phyloP scores from a whole-genome alignment of 2,797 vertebrate species.

The Ispidina lecontei region DNA sequence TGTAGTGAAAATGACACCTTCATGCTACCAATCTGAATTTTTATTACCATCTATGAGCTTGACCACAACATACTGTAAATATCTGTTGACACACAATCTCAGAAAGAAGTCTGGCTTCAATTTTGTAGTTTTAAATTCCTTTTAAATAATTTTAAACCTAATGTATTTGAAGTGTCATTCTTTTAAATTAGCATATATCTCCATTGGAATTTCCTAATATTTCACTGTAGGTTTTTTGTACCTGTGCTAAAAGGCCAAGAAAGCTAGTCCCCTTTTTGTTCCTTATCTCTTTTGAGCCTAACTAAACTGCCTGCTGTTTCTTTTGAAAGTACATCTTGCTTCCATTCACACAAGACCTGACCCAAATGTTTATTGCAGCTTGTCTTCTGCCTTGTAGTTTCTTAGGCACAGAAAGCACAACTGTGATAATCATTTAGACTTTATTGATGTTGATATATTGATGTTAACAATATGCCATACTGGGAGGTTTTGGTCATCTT shows the following conservation, averaged over 20 bases:
- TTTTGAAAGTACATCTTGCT: background rate
- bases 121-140: background rate
- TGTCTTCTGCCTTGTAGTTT: slow-evolving; percentile 10
- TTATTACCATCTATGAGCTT: background rate
- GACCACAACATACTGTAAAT: background rate
- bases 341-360: slow-evolving; percentile 28
- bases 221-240: background rate
- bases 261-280: background rate
- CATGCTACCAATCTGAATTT: background rate
- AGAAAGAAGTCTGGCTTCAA: background rate
- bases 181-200: background rate
- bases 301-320: slow-evolving; percentile 21
- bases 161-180: background rate
- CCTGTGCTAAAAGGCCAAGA: background rate
- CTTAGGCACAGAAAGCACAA: background rate
- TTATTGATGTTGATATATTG: background rate
- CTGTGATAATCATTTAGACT: background rate
- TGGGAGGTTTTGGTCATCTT: background rate
- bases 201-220: background rate
- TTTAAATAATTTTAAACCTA: background rate
- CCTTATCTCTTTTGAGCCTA: background rate
- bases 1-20: background rate
- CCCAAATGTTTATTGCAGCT: slow-evolving; percentile 19
- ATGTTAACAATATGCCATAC: background rate
- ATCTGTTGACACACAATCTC: background rate